Conservation (phyloP, 2,797 vertebrate species). For the Hapalemur alaotrensis region DNA sequence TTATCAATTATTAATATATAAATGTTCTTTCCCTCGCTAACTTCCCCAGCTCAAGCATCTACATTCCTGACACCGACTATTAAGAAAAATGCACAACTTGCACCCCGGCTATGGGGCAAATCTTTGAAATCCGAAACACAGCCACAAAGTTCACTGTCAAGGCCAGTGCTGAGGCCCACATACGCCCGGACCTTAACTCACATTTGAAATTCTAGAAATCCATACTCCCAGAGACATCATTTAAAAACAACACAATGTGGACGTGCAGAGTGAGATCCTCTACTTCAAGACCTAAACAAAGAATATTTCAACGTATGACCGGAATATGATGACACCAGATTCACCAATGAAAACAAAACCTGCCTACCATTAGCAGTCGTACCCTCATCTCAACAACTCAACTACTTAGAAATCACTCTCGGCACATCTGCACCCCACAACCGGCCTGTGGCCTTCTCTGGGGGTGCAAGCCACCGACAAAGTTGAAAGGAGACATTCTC, state of each 20-base stretch:
- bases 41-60: constrained; percentile 53
- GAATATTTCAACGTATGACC: constrained; percentile 85
- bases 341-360: constrained; percentile 86
- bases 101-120: constrained; percentile 51
- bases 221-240: constrained; percentile 69
- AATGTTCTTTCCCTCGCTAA: constrained; percentile 58
- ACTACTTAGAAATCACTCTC: constrained; percentile 84
- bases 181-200: constrained; percentile 67
- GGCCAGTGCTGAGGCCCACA: constrained; percentile 80
- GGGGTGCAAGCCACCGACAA: constrained; percentile 78
- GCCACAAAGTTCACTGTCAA: constrained; percentile 84
- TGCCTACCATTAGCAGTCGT: constrained; percentile 79
- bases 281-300: constrained; percentile 86
- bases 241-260: constrained; percentile 80
- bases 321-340: constrained; percentile 86
- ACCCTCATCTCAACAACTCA: constrained; percentile 82
- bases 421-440: constrained; percentile 73
- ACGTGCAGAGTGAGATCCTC: constrained; percentile 80
- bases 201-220: constrained; percentile 58
- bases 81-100: constrained; percentile 46
- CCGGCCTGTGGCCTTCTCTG: constrained; percentile 82
- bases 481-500: constrained; percentile 77
- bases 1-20: constrained; percentile 72
- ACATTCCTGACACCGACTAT: constrained; percentile 57
- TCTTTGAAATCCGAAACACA: constrained; percentile 70